These are phyloP conservation scores for Chaetorhynchus papuensis DNA, from an alignment of 2,113 vertebrate genomes.

Conservation along the genomic window DNA sequence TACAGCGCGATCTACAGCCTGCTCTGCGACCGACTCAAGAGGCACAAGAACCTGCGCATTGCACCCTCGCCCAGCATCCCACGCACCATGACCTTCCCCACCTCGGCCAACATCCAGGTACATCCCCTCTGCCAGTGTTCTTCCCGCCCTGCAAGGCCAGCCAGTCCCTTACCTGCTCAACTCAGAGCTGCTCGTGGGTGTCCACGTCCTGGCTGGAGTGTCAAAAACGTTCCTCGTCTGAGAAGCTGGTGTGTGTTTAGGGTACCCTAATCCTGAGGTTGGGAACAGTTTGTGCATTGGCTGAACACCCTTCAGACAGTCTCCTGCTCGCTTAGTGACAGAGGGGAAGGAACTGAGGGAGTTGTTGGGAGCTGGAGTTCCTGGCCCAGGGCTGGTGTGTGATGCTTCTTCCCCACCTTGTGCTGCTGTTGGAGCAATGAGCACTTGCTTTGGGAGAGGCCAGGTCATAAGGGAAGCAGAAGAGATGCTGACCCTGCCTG, in stretches of 20 bases:
- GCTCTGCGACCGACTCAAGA: conserved; percentile 92
- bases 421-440: neutral
- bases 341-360: neutral
- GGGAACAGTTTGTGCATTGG: neutral
- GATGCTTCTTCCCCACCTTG: neutral
- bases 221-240: fast-evolving
- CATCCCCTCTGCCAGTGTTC: fast-evolving
- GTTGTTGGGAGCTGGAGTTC: neutral
- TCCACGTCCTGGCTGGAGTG: neutral
- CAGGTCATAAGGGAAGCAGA: neutral
- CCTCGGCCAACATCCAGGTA: conserved; percentile 85
- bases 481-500: neutral
- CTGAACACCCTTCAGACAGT: neutral
- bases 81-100: conserved; percentile 81
- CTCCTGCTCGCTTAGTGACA: neutral
- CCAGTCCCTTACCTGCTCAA: fast-evolving
- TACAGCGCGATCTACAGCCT: conserved; percentile 98
- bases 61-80: conserved; percentile 75
- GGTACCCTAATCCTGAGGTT: neutral
- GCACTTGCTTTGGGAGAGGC: neutral
- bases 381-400: neutral
- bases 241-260: neutral
- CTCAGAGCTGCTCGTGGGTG: fast-evolving
- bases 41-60: conserved; percentile 90
- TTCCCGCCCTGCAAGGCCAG: neutral